A percentile compares a stretch with the other conserved stretches of the same genome.
phyloP scores from a whole-genome alignment of 2,888 invertebrate species.

The Tachina grossa region DNA sequence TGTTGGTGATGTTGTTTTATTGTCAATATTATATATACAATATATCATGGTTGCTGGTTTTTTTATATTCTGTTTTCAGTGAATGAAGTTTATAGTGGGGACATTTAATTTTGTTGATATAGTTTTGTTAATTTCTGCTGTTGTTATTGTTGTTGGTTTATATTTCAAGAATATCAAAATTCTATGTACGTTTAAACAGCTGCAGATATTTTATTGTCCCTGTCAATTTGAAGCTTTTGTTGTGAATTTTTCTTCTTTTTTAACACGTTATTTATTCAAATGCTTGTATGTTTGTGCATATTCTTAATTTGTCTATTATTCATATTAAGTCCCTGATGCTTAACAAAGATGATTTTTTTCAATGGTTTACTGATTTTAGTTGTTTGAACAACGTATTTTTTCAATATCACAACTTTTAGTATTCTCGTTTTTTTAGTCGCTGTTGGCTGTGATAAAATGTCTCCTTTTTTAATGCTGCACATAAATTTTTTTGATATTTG shows the following conservation, averaged over 20 bases:
- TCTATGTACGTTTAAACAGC: background rate
- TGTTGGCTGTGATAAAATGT: too few relatives aligned
- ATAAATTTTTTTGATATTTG: too few relatives aligned
- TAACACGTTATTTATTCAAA: background rate
- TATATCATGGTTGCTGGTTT: constrained; percentile 59
- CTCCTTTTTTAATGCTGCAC: too few relatives aligned
- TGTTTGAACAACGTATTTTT: constrained; percentile 49
- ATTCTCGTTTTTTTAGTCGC: too few relatives aligned
- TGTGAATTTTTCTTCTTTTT: constrained; percentile 25
- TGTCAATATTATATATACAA: constrained; percentile 59
- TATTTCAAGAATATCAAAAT: background rate
- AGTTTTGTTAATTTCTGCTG: constrained; percentile 21
- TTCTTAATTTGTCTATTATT: constrained; percentile 33
- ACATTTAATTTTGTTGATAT: constrained; percentile 40
- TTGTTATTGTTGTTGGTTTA: background rate
- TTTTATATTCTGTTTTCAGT: background rate
- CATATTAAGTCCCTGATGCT: constrained; percentile 71
- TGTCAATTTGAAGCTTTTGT: constrained; percentile 55
- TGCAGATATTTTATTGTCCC: constrained; percentile 33
- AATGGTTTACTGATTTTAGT: constrained; percentile 12
- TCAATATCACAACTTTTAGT: constrained; percentile 32
- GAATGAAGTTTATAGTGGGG: constrained; percentile 36
- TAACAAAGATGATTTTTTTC: constrained; percentile 67
- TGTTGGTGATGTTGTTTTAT: constrained; percentile 52
- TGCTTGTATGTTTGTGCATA: background rate